Base-by-base conservation (phyloP, 2,113 vertebrate species). In the Sciurus niger region DNA sequence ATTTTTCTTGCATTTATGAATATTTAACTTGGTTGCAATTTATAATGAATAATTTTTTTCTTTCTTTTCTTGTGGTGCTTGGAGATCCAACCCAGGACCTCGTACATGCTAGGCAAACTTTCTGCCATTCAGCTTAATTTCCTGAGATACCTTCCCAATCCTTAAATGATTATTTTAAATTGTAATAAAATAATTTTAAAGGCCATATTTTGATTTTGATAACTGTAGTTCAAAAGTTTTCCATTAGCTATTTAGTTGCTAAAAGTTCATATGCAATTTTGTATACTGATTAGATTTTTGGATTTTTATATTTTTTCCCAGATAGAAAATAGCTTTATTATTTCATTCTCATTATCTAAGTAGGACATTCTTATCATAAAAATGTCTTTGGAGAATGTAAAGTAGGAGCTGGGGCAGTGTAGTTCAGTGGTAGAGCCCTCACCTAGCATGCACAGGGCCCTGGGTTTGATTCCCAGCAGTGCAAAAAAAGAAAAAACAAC, bases 11-110 rank as follows among this genome's bases (percentile, higher is more conserved):
- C 2, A 11, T 82, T 84, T 96, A 28, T 92, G 63, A 83, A 46
- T 89, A 86, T 92, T 91, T 86, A 94, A 72, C 37, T 58, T 92
- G 51, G 10, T 95, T 73, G 67, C 37, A 96, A 76, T 43, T 91
- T 43, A 16, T 89, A 32, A 51, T 84, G 34, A 80, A 80, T 89
- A 96, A 84, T 65, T 92, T 76, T 55, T 25, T 91, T 87, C 70
- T 63, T 60, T 2, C 9, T 60, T 53, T 60, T 60, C 9, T 60
- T 60, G 58, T 60, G 58, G 20, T 60, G 22, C 58, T 60, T 24
- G 58, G 22, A 22, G 24, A 60, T 58, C 55, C 17, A 58, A 58
- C 55, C 55, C 55, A 58, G 55, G 18, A 6, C 18, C 58, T 60
- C 25, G 3, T 25, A 60, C 24, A 60, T 25, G 7, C 58, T 25